Base-by-base conservation (phyloP, 2,113 vertebrate species). In the Rutilus rutilus region DNA sequence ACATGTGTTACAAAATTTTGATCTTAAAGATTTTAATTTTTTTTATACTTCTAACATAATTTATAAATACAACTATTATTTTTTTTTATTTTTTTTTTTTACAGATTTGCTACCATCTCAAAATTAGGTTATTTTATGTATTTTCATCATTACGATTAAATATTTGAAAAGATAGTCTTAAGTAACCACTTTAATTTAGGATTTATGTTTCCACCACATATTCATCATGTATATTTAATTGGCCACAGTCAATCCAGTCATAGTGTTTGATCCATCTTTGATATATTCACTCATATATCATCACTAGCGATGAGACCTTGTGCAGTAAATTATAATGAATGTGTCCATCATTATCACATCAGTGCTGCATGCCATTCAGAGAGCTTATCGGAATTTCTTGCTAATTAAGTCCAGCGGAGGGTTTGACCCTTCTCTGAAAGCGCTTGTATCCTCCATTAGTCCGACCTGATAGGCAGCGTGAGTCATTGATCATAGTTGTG, bases 401-500 rank as follows among this genome's bases (percentile, higher is more conserved):
- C 27, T 57, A 82, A 69, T 86, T 67, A 86, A 60, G 57, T 80
- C 77, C 60, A 64, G 3, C 9, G 23, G 42, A 89, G 23, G 36
- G 21, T 73, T 57, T 57, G 42, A 93, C 86, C 88, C 17, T 50
- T 87, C 73, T 89, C 85, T 64, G 89, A 90, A 85, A 90, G 83
- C 76, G 1, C 88, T 83, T 50, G 60, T 52, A 27, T 57, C 2
- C 6, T 11, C 39, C 52, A 60, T 87, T 87, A 86, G 86, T 86
- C 81, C 86, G 54, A 74, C 88, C 86, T 42, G 87, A 89, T 88
- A 85, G 85, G 88, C 91, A 21, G 57, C 87, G 87, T 86, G 88
- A 87, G 88, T 86, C 92, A 93, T 94, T 90, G 91, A 94, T 93
- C 89, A 90, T 86, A 67, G 39, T 83, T 82, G 42, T 83, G 91